Conservation (phyloP, 2,888 invertebrate species). For the Belgica antarctica region DNA sequence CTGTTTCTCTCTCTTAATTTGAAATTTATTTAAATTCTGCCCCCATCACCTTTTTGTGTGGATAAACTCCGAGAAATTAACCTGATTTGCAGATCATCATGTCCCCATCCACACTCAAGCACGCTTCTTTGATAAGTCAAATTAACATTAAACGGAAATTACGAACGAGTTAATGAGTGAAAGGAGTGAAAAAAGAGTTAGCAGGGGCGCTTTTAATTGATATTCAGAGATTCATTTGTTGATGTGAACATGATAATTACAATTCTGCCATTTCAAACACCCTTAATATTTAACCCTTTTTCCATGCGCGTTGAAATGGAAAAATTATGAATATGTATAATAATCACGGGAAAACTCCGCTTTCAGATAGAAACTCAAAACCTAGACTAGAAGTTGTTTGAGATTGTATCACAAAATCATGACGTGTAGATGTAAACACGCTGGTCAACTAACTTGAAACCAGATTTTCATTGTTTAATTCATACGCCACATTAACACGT, state of each 20-base stretch:
- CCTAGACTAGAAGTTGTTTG: too few species aligned
- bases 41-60: neutral
- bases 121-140: conserved; percentile 11
- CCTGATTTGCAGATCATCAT: conserved; percentile 9
- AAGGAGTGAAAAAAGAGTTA: neutral
- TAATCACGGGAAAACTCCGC: conserved; percentile 1
- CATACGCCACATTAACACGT: conserved; percentile 9
- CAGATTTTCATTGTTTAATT: neutral
- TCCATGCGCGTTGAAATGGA: neutral
- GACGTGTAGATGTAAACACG: neutral
- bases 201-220: conserved; percentile 14
- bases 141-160: conserved; percentile 28
- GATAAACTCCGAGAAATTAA: neutral
- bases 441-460: neutral
- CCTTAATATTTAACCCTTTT: conserved; percentile 16
- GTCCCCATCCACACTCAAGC: neutral
- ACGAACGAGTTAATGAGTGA: conserved; percentile 18
- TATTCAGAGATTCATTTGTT: conserved; percentile 26
- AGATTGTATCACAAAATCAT: neutral
- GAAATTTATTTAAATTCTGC: neutral
- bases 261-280: neutral
- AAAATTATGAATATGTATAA: conserved; percentile 14
- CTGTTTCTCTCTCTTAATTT: too few species aligned
- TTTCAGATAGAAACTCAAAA: neutral
- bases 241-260: conserved; percentile 22